Conservation (phyloP, 2,888 invertebrate genomes). For the Microdon myrmicae region DNA sequence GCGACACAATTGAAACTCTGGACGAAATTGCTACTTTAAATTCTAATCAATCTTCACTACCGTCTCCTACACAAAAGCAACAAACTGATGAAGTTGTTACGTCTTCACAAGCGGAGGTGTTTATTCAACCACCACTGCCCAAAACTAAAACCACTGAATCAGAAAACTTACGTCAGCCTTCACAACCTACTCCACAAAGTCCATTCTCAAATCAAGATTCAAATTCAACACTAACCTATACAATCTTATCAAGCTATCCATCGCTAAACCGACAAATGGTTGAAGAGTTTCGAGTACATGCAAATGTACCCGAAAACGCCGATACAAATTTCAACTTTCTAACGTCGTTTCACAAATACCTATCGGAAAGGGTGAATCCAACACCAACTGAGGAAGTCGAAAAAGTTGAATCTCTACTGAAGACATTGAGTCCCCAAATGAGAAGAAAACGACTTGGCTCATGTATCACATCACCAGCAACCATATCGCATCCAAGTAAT, state of each 20-base stretch:
- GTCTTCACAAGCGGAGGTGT: too few species aligned
- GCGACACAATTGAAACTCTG: too few species aligned
- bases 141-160: too few species aligned
- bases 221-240: too few species aligned
- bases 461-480: conserved; percentile 1
- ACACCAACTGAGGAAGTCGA: conserved; percentile 9
- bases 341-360: conserved; percentile 8
- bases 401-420: conserved; percentile 11
- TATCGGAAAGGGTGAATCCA: conserved; percentile 5
- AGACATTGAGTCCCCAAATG: neutral
- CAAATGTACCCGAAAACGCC: conserved; percentile 8
- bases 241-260: neutral
- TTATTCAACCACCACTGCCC: too few species aligned
- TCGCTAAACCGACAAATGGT: conserved; percentile 1
- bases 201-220: too few species aligned
- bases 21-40: too few species aligned
- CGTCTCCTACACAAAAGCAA: too few species aligned
- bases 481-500: conserved; percentile 8
- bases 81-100: too few species aligned
- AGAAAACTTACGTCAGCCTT: too few species aligned
- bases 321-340: conserved; percentile 9
- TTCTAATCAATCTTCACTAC: too few species aligned
- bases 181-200: too few species aligned
- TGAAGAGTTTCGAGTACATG: conserved; percentile 11
- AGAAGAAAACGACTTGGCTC: conserved; percentile 13